A percentile compares a stretch with the other conserved stretches of the same genome.
Evolutionary conservation across 2,113 vertebrate species (phyloP).

Genomic region (Protomyctophum bolini): DNA sequence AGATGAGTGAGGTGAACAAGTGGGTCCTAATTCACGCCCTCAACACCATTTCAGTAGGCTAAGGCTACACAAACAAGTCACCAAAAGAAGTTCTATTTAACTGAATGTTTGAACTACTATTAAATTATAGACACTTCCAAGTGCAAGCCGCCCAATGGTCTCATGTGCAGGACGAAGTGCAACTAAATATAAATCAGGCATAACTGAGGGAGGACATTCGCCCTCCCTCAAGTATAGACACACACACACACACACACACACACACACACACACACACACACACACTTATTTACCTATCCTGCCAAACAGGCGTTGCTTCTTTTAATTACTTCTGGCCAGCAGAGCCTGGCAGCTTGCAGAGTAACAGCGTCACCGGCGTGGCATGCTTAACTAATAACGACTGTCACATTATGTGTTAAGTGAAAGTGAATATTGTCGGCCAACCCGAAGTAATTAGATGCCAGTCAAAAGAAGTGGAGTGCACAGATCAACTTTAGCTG

Average conservation of each 20-base stretch:
- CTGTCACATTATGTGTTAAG: constrained; percentile 31
- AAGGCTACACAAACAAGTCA: too few relatives aligned
- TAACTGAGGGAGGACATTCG: too few relatives aligned
- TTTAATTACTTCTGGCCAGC: constrained; percentile 73
- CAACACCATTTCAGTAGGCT: too few relatives aligned
- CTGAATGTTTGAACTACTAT: too few relatives aligned
- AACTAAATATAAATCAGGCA: too few relatives aligned
- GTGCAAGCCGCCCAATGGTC: too few relatives aligned
- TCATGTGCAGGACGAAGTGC: too few relatives aligned
- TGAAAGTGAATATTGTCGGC: constrained; percentile 24
- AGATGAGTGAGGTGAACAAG: too few relatives aligned
- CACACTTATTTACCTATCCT: constrained; percentile 69
- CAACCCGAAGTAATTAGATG: not conserved
- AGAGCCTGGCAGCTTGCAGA: constrained; percentile 52
- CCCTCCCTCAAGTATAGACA: too few relatives aligned
- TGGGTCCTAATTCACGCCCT: too few relatives aligned
- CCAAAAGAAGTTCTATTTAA: too few relatives aligned
- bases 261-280: not conserved
- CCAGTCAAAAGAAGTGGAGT: constrained; percentile 13
- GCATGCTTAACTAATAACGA: constrained; percentile 60
- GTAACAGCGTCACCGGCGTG: constrained; percentile 43
- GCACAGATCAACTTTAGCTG: constrained; percentile 1
- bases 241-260: constrained; percentile 21
- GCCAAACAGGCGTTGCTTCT: constrained; percentile 55
- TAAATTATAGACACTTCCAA: too few relatives aligned